Evolutionary conservation across 2,888 invertebrate genomes (phyloP).

Genomic region (Aproaerema taeniolella): DNA sequence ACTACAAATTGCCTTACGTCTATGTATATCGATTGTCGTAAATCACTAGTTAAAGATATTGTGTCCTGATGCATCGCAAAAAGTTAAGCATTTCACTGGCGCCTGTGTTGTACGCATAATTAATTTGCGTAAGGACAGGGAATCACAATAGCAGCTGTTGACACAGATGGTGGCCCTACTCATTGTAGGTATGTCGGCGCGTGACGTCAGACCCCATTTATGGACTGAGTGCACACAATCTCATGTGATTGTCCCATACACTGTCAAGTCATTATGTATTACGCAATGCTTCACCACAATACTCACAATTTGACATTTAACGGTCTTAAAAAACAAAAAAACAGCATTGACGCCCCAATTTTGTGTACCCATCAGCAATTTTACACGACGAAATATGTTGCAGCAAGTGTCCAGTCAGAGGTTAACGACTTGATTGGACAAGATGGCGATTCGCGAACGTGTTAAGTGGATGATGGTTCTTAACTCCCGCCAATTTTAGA

Average conservation of each 20-base stretch:
- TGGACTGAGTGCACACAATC: slow-evolving; percentile 21
- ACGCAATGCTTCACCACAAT: slow-evolving; percentile 21
- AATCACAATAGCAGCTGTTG: slow-evolving; percentile 60
- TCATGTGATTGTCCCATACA: slow-evolving; percentile 20
- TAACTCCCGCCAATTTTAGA: slow-evolving; percentile 39
- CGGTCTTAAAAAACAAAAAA: slow-evolving; percentile 2
- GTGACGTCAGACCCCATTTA: slow-evolving; percentile 46
- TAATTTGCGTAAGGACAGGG: slow-evolving; percentile 50
- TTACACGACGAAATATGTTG: slow-evolving; percentile 11
- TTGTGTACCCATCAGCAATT: slow-evolving; percentile 13
- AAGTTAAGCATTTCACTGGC: slow-evolving; percentile 28
- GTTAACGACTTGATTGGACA: slow-evolving; percentile 70
- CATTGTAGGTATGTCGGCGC: slow-evolving; percentile 32
- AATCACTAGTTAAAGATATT: slow-evolving; percentile 28
- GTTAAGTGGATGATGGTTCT: slow-evolving; percentile 68
- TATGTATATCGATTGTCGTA: slow-evolving; percentile 29
- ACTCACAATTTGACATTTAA: slow-evolving; percentile 11
- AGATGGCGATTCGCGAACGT: slow-evolving; percentile 63
- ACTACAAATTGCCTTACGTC: slow-evolving; percentile 28
- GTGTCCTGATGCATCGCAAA: slow-evolving; percentile 29
- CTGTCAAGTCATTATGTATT: slow-evolving; percentile 17
- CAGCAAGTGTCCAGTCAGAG: slow-evolving; percentile 38
- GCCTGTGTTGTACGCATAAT: slow-evolving; percentile 45
- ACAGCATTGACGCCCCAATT: slow-evolving; percentile 16
- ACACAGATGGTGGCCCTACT: slow-evolving; percentile 54